Percentiles rank a stretch among this genome's conserved stretches.
Conservation (phyloP, 2,888 invertebrate species). For the Deilephila porcellus region DNA sequence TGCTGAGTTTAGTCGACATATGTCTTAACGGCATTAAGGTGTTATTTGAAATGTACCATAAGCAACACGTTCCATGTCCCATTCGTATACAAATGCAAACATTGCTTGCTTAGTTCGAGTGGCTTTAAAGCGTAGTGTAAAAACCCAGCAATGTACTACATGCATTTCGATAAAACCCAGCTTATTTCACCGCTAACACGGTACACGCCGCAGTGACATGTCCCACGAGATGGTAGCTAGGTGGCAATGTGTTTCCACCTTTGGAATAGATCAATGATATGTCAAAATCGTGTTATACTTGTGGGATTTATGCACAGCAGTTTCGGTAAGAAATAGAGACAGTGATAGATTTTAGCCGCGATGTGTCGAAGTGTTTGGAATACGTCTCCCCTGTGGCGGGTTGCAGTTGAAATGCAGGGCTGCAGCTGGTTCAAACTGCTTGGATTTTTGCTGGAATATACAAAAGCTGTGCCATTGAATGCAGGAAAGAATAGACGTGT, state of each 20-base stretch:
- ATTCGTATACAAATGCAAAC: not conserved
- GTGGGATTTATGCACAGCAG: slow-evolving; percentile 73
- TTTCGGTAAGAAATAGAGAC: slow-evolving; percentile 69
- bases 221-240: slow-evolving; percentile 65
- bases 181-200: not conserved
- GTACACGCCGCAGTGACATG: slow-evolving; percentile 50
- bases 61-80: not conserved
- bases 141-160: not conserved
- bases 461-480: too few species aligned
- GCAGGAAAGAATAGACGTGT: too few species aligned
- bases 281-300: slow-evolving; percentile 81
- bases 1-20: slow-evolving; percentile 35
- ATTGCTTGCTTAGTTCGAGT: slow-evolving; percentile 1
- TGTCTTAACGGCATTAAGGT: slow-evolving; percentile 34
- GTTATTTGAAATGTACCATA: slow-evolving; percentile 15
- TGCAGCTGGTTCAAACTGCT: not conserved
- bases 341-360: slow-evolving; percentile 72
- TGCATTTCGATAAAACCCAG: not conserved
- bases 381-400: slow-evolving; percentile 49
- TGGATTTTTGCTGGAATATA: too few species aligned
- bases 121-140: not conserved
- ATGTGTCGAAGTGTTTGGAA: slow-evolving; percentile 40
- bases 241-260: slow-evolving; percentile 74
- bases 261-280: slow-evolving; percentile 80
- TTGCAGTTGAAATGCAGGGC: slow-evolving; percentile 35